Percentiles rank a stretch among this genome's conserved stretches.
Conservation (phyloP, 1,140 invertebrate genomes). For the Neuroterus valhalla region DNA sequence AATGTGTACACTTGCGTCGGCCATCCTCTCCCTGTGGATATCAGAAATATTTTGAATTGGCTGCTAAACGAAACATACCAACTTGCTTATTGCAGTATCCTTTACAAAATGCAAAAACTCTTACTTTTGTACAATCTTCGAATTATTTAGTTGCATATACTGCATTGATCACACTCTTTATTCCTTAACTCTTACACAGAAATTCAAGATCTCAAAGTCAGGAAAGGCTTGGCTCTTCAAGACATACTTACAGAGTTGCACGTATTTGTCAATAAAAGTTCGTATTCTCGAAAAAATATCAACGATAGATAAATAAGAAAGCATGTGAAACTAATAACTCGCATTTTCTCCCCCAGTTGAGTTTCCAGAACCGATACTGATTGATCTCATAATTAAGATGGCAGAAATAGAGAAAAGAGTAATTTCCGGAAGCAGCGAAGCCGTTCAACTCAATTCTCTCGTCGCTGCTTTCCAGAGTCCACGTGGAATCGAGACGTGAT, state of each 20-base stretch:
- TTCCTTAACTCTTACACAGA: slow-evolving; percentile 75
- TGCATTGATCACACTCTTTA: neutral
- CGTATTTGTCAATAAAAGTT: slow-evolving; percentile 89
- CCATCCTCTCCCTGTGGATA: slow-evolving; percentile 93
- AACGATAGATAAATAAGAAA: neutral
- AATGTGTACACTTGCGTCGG: slow-evolving; percentile 98
- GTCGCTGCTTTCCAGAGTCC: slow-evolving; percentile 86
- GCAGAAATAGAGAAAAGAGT: slow-evolving; percentile 88
- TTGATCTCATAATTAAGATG: slow-evolving; percentile 86
- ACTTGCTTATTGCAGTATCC: slow-evolving; percentile 89
- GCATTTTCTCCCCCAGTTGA: slow-evolving; percentile 82
- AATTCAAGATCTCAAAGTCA: slow-evolving; percentile 87
- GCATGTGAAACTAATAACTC: slow-evolving; percentile 35
- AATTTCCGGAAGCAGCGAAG: slow-evolving; percentile 86
- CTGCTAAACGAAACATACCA: slow-evolving; percentile 91
- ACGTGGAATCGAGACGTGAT: slow-evolving; percentile 74
- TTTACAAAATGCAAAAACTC: slow-evolving; percentile 61
- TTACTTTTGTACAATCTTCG: slow-evolving; percentile 50
- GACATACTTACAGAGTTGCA: slow-evolving; percentile 95
- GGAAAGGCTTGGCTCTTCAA: slow-evolving; percentile 91
- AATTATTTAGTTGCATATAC: slow-evolving; percentile 19
- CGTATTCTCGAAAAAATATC: slow-evolving; percentile 61
- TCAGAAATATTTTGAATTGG: slow-evolving; percentile 92
- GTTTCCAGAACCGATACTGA: slow-evolving; percentile 84
- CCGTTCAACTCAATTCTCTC: slow-evolving; percentile 88